Percentiles rank a stretch among this genome's conserved stretches.
These are phyloP conservation scores for Andrena praecox DNA, from an alignment of 2,888 invertebrate genomes.

Conservation along the genomic window DNA sequence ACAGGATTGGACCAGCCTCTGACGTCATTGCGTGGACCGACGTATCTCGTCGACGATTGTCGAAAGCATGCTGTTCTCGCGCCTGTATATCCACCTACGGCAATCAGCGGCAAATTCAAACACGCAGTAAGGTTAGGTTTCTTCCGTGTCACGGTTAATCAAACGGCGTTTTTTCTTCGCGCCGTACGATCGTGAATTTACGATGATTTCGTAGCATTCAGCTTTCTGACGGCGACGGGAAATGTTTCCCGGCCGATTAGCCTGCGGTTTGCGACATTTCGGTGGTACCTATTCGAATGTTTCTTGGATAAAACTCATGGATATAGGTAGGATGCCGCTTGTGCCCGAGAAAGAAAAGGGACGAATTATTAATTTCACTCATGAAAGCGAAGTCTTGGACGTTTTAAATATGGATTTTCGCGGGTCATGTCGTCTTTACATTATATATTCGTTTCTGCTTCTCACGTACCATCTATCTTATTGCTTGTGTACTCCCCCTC, in stretches of 20 bases:
- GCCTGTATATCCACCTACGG: conserved; percentile 69
- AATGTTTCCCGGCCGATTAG: neutral
- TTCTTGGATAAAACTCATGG: neutral
- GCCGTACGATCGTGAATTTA: neutral
- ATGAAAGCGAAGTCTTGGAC: conserved; percentile 26
- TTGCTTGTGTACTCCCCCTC: conserved; percentile 9
- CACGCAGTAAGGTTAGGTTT: conserved; percentile 56
- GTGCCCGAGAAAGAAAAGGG: conserved; percentile 21
- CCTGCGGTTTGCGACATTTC: conserved; percentile 20
- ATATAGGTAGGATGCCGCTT: neutral
- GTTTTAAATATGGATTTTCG: conserved; percentile 60
- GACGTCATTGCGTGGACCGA: conserved; percentile 77
- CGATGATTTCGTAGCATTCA: neutral
- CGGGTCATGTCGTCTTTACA: conserved; percentile 40
- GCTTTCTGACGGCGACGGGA: neutral
- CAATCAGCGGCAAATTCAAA: conserved; percentile 81
- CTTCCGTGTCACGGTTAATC: conserved; percentile 26
- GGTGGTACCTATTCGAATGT: conserved; percentile 9
- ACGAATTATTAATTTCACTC: conserved; percentile 57
- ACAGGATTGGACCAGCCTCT: conserved; percentile 72
- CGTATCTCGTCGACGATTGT: conserved; percentile 73
- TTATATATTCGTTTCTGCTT: conserved; percentile 18
- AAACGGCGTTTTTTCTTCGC: conserved; percentile 18
- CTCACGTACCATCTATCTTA: conserved; percentile 17
- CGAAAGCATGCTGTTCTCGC: conserved; percentile 73